Evolutionary conservation across 2,888 invertebrate species (phyloP).

Genomic region (Dasysyrphus albostriatus): DNA sequence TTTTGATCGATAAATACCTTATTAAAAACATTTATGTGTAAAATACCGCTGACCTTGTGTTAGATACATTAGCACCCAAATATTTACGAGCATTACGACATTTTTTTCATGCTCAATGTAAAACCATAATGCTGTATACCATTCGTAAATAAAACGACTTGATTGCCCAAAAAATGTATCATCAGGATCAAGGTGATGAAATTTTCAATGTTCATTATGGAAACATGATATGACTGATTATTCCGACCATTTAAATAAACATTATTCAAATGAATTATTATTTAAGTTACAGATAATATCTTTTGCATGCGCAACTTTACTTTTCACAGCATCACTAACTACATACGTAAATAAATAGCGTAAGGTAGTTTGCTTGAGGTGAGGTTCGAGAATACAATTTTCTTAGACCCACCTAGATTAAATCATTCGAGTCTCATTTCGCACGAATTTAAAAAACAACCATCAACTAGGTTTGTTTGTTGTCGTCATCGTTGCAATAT

Average conservation of each 20-base stretch:
- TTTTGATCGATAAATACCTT: too few species aligned
- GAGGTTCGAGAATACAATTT: neutral
- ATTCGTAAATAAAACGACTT: too few species aligned
- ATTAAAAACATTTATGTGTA: too few species aligned
- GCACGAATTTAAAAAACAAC: conserved; percentile 1
- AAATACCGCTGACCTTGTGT: too few species aligned
- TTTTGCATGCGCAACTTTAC: neutral
- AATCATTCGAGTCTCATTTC: conserved; percentile 9
- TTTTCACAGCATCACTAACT: neutral
- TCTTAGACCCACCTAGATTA: neutral
- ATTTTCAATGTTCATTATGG: neutral
- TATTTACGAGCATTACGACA: too few species aligned
- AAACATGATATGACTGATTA: conserved; percentile 1
- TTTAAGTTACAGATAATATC: neutral
- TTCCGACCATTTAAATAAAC: neutral
- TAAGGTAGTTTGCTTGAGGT: neutral
- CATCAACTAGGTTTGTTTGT: neutral
- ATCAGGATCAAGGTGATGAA: neutral
- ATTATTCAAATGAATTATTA: neutral
- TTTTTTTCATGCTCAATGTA: too few species aligned
- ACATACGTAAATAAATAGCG: neutral
- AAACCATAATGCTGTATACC: too few species aligned
- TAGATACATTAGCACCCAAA: too few species aligned
- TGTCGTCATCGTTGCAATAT: conserved; percentile 3
- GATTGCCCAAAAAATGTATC: neutral